Evolutionary conservation across 2,888 invertebrate genomes (phyloP), one percentile per base, ranked within the genome.

Genomic region (Brachyopa scutellaris): DNA sequence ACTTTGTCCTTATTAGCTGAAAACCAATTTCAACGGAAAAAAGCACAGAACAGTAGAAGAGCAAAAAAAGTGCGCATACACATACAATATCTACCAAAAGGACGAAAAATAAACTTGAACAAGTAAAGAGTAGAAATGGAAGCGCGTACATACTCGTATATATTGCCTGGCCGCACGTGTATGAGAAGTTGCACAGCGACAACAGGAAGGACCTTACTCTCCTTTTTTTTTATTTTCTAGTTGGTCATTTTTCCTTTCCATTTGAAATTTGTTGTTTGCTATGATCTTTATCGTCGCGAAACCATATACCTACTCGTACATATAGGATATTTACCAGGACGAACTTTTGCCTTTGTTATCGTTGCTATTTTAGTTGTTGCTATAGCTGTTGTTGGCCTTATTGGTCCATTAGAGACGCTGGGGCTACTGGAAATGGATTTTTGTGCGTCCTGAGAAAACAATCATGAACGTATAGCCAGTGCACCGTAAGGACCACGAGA

Each of bases 1-100:
- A 85, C 85, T 85, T 85, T 84, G 85, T 84, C 84, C 85, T 85
- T 85, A 85, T 85, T 85, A 85, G 85, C 84, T 85, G 83, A 83
- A 85, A 85, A 85, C 85, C 85, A 85, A 85, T 85, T 85, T 85
- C 74, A 85, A 72, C 83, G 57, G 55, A 79, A 85, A 82, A 85
- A 29, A 38, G 9, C 45, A 17, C 7, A 33, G 23, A 4, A 15
- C 53, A 69, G 29, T 29, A 31, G 7, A 64, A 33, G 57, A 21
- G 45, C 53, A 31, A 9, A 33, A 45, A 26, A 47, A 13, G 17
- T 47, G 59, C 64, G 72, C 23, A 45, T 15, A 53, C 26, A 33
- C 11, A 17, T 31, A 33, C 21, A 49, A 45, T 8, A 53, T 21
- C 17, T 31, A 21, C 26, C 51, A 74, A 64, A n/a, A 69, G 53